Conservation (phyloP, 2,888 invertebrate species). For the Dione juno region DNA sequence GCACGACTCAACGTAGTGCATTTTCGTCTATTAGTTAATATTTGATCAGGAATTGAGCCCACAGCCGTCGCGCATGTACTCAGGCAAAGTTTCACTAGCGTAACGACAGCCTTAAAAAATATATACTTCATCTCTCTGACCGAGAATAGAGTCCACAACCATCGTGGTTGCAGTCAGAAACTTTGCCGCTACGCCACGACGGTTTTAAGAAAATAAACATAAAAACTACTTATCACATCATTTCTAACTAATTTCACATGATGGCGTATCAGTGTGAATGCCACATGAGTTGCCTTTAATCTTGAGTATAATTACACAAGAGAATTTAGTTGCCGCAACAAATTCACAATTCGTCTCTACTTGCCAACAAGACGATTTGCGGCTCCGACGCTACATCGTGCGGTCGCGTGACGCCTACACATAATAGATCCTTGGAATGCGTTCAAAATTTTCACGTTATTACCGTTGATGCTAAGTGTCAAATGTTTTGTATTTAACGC, state of each 20-base stretch:
- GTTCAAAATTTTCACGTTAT: constrained; percentile 5
- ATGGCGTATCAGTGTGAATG: not conserved
- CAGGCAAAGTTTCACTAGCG: too few relatives aligned
- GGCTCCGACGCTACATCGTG: constrained; percentile 41
- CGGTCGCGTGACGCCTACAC: constrained; percentile 36
- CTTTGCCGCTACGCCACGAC: too few relatives aligned
- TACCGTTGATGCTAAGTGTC: not conserved
- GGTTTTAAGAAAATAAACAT: not conserved
- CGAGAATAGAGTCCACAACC: too few relatives aligned
- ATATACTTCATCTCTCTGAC: too few relatives aligned
- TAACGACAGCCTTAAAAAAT: too few relatives aligned
- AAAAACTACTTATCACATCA: not conserved
- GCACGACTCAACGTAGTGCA: too few relatives aligned
- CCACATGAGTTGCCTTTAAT: constrained; percentile 42
- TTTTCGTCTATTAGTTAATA: too few relatives aligned
- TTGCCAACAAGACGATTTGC: constrained; percentile 49
- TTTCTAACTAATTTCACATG: not conserved
- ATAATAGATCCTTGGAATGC: constrained; percentile 21
- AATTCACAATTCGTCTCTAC: constrained; percentile 51
- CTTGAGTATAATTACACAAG: constrained; percentile 54
- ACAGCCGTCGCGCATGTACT: too few relatives aligned
- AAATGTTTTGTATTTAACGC: not conserved
- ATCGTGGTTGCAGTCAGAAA: too few relatives aligned
- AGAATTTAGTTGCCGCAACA: constrained; percentile 48
- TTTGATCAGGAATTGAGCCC: too few relatives aligned